Conservation (phyloP, 2,888 invertebrate genomes). For the Ceraclea dissimilis region DNA sequence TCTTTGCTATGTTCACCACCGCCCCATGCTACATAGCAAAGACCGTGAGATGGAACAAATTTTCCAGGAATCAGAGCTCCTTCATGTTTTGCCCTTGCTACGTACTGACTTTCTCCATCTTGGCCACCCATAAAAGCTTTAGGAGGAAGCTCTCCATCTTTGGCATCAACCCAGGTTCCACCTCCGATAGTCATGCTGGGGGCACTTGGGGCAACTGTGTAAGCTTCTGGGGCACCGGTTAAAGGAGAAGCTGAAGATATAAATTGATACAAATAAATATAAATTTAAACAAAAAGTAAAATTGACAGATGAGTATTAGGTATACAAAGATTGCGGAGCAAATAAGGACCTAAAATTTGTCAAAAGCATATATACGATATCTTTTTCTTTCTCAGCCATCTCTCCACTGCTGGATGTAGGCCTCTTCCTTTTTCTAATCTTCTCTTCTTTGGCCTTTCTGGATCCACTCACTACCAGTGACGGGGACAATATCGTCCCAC, state of each 20-base stretch:
- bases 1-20: constrained; percentile 69
- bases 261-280: too few species aligned
- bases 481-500: too few species aligned
- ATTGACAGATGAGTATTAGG: too few species aligned
- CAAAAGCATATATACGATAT: too few species aligned
- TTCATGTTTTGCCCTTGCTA: constrained; percentile 68
- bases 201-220: not conserved
- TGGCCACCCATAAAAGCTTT: constrained; percentile 62
- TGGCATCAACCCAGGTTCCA: constrained; percentile 52
- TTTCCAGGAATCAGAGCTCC: constrained; percentile 79
- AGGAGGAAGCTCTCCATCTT: constrained; percentile 58
- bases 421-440: too few species aligned
- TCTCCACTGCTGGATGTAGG: too few species aligned
- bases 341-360: too few species aligned
- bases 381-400: too few species aligned
- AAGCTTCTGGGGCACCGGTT: constrained; percentile 9
- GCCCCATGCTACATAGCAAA: constrained; percentile 75
- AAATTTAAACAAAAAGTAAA: too few species aligned
- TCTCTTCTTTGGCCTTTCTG: too few species aligned
- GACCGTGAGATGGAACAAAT: constrained; percentile 66
- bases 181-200: not conserved
- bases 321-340: too few species aligned
- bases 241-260: constrained; percentile 14
- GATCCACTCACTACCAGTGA: too few species aligned
- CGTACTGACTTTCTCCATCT: constrained; percentile 56